These are phyloP conservation scores for Aphidius gifuensis DNA, from an alignment of 1,140 invertebrate species.

Conservation along the genomic window DNA sequence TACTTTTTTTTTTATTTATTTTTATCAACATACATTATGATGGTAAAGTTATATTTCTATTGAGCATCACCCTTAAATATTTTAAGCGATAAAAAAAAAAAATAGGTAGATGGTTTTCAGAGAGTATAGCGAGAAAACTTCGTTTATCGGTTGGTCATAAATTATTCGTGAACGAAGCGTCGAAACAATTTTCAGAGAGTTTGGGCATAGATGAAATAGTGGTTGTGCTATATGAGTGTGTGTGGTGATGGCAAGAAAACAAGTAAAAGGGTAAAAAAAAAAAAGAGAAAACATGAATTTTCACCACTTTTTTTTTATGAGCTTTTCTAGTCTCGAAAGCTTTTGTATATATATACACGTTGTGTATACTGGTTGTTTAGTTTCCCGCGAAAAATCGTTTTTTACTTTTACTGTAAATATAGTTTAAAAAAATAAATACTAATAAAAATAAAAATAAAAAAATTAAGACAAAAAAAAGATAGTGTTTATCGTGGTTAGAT, in stretches of 20 bases:
- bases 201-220: not conserved
- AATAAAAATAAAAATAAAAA: not conserved
- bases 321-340: not conserved
- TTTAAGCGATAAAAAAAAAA: slow-evolving; percentile 10
- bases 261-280: no score
- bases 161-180: slow-evolving; percentile 15
- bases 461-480: slow-evolving; percentile 3
- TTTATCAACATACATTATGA: no score
- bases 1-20: no score
- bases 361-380: not conserved
- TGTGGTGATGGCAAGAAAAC: not conserved
- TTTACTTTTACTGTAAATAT: not conserved
- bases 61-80: slow-evolving; percentile 5
- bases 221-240: not conserved
- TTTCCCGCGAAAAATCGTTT: slow-evolving; percentile 6
- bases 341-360: no score
- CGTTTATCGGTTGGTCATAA: slow-evolving; percentile 22
- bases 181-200: slow-evolving; percentile 8
- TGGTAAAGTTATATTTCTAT: slow-evolving; percentile 11
- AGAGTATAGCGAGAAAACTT: slow-evolving; percentile 11
- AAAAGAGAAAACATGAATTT: no score
- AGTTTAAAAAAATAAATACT: no score
- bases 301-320: not conserved
- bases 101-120: slow-evolving; percentile 4
- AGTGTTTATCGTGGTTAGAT: slow-evolving; percentile 40